These are phyloP conservation scores for Clostera curtula DNA, from an alignment of 2,888 invertebrate genomes.

Conservation along the genomic window DNA sequence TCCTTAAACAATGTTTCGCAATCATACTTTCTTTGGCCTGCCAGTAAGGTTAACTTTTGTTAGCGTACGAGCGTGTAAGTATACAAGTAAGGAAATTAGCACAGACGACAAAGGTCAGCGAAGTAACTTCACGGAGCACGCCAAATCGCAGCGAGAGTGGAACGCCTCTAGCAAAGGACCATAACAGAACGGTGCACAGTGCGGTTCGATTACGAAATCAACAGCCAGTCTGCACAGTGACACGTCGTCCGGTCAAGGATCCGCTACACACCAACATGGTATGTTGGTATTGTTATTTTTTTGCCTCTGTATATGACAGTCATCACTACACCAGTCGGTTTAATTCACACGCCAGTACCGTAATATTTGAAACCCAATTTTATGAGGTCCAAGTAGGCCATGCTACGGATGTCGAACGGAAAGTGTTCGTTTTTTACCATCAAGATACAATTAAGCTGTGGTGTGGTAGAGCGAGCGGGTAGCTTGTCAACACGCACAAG, in stretches of 20 bases:
- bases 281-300: conserved; percentile 8
- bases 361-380: not conserved
- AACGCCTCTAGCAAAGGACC: conserved; percentile 52
- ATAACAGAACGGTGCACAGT: conserved; percentile 52
- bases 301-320: conserved; percentile 4
- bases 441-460: conserved; percentile 10
- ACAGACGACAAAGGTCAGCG: conserved; percentile 32
- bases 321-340: not conserved
- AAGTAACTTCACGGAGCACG: conserved; percentile 27
- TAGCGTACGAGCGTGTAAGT: conserved; percentile 12
- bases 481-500: conserved; percentile 43
- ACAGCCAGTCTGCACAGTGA: conserved; percentile 46
- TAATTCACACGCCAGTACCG: conserved; percentile 1
- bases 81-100: conserved; percentile 26
- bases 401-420: not conserved
- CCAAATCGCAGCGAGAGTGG: conserved; percentile 40
- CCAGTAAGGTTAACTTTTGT: conserved; percentile 11
- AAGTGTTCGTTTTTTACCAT: not conserved
- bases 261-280: conserved; percentile 17
- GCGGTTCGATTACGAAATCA: conserved; percentile 51
- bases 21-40: conserved; percentile 37
- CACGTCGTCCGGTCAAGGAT: conserved; percentile 52
- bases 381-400: not conserved
- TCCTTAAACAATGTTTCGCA: conserved; percentile 38
- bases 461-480: conserved; percentile 10